phyloP scores from a whole-genome alignment of 2,888 invertebrate genomes.

The Julus scandinavius region DNA sequence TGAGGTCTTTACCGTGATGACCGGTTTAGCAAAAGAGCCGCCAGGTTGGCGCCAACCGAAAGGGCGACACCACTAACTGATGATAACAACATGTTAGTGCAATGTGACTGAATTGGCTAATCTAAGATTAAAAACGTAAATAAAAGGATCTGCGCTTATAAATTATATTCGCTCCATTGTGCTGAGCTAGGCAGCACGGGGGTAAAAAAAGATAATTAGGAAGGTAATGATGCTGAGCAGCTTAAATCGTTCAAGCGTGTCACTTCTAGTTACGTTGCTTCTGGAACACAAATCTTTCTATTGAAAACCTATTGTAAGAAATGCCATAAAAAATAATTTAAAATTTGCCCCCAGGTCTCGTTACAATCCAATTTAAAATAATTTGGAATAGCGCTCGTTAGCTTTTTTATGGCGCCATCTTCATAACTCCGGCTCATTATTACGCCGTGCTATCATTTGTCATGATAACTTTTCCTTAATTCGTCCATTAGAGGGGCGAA shows the following conservation, averaged over 20 bases:
- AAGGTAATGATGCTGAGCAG: constrained; percentile 35
- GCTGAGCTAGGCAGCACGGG: background rate
- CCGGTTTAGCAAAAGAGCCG: background rate
- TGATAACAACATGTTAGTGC: background rate
- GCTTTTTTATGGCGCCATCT: constrained; percentile 25
- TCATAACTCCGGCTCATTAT: background rate
- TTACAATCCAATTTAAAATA: constrained; percentile 34
- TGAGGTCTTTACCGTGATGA: background rate
- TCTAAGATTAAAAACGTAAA: constrained; percentile 42
- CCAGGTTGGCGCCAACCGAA: background rate
- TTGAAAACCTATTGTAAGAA: constrained; percentile 24
- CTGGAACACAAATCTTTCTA: background rate
- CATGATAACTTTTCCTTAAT: background rate
- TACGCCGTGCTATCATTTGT: background rate
- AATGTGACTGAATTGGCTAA: background rate
- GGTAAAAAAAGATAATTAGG: constrained; percentile 17
- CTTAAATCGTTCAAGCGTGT: background rate
- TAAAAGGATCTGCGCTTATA: constrained; percentile 11
- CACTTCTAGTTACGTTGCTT: background rate
- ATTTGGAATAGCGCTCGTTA: constrained; percentile 26
- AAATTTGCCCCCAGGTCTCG: constrained; percentile 29
- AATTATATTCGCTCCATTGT: constrained; percentile 10
- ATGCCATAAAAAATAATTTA: constrained; percentile 23
- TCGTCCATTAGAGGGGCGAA: background rate
- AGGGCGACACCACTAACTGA: background rate